These are phyloP conservation scores for Leucozona laternaria DNA, from an alignment of 2,888 invertebrate genomes.

Conservation along the genomic window DNA sequence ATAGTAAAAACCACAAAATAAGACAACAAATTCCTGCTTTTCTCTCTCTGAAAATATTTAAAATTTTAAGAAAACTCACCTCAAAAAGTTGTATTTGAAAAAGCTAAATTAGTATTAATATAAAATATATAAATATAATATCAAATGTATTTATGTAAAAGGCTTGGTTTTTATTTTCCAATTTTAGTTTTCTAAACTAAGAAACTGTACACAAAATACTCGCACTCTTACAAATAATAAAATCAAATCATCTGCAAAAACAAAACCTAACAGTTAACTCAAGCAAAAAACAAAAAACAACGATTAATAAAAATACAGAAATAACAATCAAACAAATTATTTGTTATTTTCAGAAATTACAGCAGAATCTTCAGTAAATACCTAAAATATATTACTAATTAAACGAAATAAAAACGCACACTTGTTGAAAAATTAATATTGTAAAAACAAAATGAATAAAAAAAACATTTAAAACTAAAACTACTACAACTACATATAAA, in stretches of 20 bases:
- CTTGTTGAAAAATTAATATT: constrained; percentile 2
- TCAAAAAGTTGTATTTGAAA: constrained; percentile 47
- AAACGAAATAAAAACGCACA: constrained; percentile 35
- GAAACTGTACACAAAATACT: constrained; percentile 55
- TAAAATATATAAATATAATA: background rate
- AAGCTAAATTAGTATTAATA: constrained; percentile 47
- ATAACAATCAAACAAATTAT: background rate
- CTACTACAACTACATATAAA: constrained; percentile 21
- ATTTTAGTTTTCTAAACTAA: background rate
- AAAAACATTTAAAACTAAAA: constrained; percentile 23
- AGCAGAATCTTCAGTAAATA: too few species aligned
- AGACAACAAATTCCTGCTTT: background rate
- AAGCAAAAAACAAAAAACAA: constrained; percentile 38
- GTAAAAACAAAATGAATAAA: background rate
- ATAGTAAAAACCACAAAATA: background rate
- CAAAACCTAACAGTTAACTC: constrained; percentile 14
- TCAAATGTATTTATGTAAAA: constrained; percentile 18
- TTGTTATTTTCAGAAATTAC: constrained; percentile 1
- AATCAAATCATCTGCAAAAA: background rate
- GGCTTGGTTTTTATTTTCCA: background rate
- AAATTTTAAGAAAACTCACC: constrained; percentile 17
- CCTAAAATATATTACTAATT: too few species aligned
- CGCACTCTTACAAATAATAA: constrained; percentile 46
- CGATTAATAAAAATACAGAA: constrained; percentile 14
- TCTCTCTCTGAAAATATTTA: constrained; percentile 11